These are phyloP conservation scores for Poeciliopsis gracilis DNA, from an alignment of 2,797 vertebrate genomes.

Conservation along the genomic window DNA sequence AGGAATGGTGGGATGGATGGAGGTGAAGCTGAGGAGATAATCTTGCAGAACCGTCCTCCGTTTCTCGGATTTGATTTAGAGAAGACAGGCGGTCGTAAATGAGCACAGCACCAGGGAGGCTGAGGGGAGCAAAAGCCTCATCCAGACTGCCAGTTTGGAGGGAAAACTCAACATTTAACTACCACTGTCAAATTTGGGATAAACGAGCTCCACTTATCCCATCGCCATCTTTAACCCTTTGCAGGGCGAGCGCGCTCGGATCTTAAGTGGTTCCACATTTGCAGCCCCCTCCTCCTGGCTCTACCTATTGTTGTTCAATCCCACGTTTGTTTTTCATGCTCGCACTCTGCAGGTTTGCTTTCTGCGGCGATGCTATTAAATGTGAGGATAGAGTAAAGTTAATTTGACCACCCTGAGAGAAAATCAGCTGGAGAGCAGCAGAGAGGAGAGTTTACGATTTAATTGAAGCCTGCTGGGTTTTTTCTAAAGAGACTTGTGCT, in stretches of 20 bases:
- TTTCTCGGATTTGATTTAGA: conserved; percentile 31
- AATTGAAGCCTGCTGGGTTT: conserved; percentile 14
- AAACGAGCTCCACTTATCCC: conserved; percentile 75
- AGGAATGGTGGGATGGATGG: conserved; percentile 9
- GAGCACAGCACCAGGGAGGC: conserved; percentile 29
- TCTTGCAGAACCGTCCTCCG: conserved; percentile 22
- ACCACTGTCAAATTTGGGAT: conserved; percentile 72
- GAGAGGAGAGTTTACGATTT: conserved; percentile 1
- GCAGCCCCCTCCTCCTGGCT: conserved; percentile 50
- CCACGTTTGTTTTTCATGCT: conserved; percentile 5
- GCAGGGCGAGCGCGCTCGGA: conserved; percentile 30
- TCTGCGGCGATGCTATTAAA: conserved; percentile 39
- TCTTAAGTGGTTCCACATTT: conserved; percentile 73
- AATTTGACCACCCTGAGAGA: conserved; percentile 44
- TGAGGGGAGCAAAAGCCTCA: conserved; percentile 38
- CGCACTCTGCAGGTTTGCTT: conserved; percentile 23
- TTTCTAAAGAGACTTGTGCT: conserved; percentile 14
- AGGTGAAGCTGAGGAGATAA: not conserved
- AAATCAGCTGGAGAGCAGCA: conserved; percentile 37
- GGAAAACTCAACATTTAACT: conserved; percentile 72
- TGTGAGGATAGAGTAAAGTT: conserved; percentile 29
- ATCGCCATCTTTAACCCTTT: conserved; percentile 77
- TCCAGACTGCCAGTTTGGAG: conserved; percentile 60
- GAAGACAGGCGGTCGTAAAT: conserved; percentile 18
- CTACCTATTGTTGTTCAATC: conserved; percentile 44